phyloP scores from a whole-genome alignment of 64 coral and sea anemone genomes.

The Stylophora pistillata region DNA sequence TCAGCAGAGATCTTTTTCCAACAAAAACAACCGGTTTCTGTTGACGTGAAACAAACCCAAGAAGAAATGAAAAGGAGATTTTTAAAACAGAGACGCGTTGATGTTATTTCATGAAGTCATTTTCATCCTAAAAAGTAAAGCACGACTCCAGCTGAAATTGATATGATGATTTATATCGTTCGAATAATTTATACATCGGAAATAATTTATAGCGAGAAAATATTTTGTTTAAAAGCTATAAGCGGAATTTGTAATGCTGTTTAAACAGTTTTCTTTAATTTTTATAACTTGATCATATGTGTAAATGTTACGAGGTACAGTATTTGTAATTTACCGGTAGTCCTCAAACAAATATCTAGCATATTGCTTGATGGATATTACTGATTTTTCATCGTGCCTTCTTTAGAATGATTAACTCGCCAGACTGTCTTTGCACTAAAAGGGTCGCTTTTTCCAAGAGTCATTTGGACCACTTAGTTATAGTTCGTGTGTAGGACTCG shows the following conservation, averaged over 20 bases:
- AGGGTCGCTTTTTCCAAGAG: no score
- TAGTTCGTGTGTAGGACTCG: no score
- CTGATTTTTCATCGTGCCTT: no score
- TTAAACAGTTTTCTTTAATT: neutral
- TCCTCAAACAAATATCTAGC: no score
- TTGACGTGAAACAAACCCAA: neutral
- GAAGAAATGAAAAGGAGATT: neutral
- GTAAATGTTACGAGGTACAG: neutral
- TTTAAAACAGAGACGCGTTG: neutral
- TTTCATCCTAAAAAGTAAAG: neutral
- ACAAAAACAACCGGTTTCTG: slow-evolving; percentile 37
- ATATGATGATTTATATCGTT: neutral
- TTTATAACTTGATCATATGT: neutral
- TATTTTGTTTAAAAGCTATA: neutral
- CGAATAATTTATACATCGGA: neutral
- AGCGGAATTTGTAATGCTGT: neutral
- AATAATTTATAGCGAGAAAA: neutral
- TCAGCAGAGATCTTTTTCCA: slow-evolving; percentile 72
- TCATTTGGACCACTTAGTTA: no score
- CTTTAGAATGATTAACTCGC: no score
- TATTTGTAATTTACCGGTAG: neutral
- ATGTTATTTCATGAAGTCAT: neutral
- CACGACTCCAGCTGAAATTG: neutral
- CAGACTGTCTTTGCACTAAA: no score
- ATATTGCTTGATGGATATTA: no score